phyloP scores from a whole-genome alignment of 1,140 invertebrate species.

The Drosophila azteca region DNA sequence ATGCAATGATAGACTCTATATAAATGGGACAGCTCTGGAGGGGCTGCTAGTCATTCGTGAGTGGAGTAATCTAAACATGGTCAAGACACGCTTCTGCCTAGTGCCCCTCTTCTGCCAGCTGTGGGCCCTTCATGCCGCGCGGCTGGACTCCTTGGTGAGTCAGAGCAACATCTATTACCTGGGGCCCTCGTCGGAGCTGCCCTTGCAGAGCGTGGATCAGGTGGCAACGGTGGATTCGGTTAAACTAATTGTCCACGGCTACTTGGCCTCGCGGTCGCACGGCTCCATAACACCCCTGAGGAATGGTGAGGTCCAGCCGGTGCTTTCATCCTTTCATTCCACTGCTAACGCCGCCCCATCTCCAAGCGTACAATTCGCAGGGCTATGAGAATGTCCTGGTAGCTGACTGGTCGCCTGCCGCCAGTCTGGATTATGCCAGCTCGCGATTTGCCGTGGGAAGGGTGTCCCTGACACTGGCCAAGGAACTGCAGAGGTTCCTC shows the following conservation, averaged over 20 bases:
- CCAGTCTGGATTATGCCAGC: slow-evolving; percentile 65
- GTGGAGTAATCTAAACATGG: slow-evolving; percentile 23
- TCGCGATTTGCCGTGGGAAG: slow-evolving; percentile 53
- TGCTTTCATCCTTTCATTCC: not conserved
- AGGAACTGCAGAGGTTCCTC: slow-evolving; percentile 59
- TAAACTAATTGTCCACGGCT: slow-evolving; percentile 78
- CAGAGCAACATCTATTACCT: slow-evolving; percentile 73
- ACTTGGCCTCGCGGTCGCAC: slow-evolving; percentile 64
- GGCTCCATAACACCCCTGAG: slow-evolving; percentile 65
- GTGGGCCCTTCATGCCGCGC: slow-evolving; percentile 29
- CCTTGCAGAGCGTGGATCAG: slow-evolving; percentile 41
- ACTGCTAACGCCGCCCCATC: not conserved
- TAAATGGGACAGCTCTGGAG: not conserved
- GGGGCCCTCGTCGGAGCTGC: slow-evolving; percentile 14
- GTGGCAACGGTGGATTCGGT: slow-evolving; percentile 37
- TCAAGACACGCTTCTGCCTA: slow-evolving; percentile 37
- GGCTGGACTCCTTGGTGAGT: slow-evolving; percentile 35
- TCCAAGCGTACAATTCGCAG: slow-evolving; percentile 65
- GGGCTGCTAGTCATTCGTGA: not conserved
- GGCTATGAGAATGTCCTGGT: slow-evolving; percentile 63
- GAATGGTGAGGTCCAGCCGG: slow-evolving; percentile 55
- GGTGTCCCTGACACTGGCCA: slow-evolving; percentile 48
- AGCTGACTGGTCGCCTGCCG: slow-evolving; percentile 74
- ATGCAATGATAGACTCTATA: slow-evolving; percentile 38
- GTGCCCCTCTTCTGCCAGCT: slow-evolving; percentile 47